Conservation (phyloP, 2,888 invertebrate species). For the Stomorhina lunata region DNA sequence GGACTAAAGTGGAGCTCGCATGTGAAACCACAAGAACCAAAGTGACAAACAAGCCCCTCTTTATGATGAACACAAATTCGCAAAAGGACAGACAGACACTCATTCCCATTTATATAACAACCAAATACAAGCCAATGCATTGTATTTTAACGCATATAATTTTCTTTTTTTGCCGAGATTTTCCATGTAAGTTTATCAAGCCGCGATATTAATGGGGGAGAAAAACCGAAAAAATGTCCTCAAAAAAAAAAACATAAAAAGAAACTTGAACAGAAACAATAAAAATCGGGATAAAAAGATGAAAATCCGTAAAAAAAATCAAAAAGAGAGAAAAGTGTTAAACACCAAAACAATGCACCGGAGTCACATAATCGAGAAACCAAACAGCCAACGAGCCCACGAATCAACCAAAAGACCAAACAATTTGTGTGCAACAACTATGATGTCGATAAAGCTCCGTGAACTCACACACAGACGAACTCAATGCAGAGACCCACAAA, state of each 20-base stretch:
- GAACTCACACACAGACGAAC: background rate
- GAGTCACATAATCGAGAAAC: slow-evolving; percentile 40
- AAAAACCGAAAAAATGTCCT: slow-evolving; percentile 62
- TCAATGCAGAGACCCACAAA: slow-evolving; percentile 16
- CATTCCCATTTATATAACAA: background rate
- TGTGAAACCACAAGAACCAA: slow-evolving; percentile 64
- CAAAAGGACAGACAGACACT: background rate
- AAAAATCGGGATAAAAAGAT: slow-evolving; percentile 66
- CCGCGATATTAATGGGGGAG: slow-evolving; percentile 63
- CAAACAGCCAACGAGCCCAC: slow-evolving; percentile 38
- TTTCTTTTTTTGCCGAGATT: background rate
- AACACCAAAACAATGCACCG: slow-evolving; percentile 68
- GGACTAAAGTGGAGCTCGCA: background rate
- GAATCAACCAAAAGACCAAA: slow-evolving; percentile 49
- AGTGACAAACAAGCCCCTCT: slow-evolving; percentile 65
- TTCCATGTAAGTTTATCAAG: background rate
- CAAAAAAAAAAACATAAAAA: slow-evolving; percentile 54
- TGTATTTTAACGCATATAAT: slow-evolving; percentile 13
- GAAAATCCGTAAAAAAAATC: slow-evolving; percentile 52
- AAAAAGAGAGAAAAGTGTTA: slow-evolving; percentile 71
- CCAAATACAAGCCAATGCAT: slow-evolving; percentile 23
- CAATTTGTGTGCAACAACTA: slow-evolving; percentile 47
- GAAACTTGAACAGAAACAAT: slow-evolving; percentile 6
- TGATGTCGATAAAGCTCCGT: background rate
- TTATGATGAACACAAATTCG: slow-evolving; percentile 21